Evolutionary conservation across 2,113 vertebrate species (phyloP), one percentile per base, ranked within the genome.

Genomic region (Seriola rivoliana): DNA sequence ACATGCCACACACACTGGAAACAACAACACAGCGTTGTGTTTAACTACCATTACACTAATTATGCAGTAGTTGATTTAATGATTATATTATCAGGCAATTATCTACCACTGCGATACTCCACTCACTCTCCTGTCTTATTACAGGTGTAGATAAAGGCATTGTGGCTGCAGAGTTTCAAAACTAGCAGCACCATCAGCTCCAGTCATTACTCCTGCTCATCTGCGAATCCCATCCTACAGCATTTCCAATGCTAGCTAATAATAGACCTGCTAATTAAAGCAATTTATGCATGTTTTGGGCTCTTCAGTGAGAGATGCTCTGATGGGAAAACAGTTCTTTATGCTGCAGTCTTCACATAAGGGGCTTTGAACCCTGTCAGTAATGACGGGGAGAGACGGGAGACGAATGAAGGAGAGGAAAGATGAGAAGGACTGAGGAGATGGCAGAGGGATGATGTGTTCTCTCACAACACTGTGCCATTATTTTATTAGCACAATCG

Each of bases 221-320:
- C 82, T 65, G 63, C 76, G 82, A 85, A 82, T 79, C 67, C 66
- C 81, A 70, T 74, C 70, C 71, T 50, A 75, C 32, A 80, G 83
- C 72, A 75, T 80, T 85, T 86, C 68, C 79, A 82, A 71, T 57
- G 69, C 66, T 36, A 67, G 72, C 85, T 88, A 89, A 88, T 88
- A 89, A 88, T 90, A 92, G 86, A 87, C 71, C 74, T 40, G 70
- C 87, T 89, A 90, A 94, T 94, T 89, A 90, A 87, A 88, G 86
- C 85, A 88, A 90, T 86, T 58, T 90, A 86, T 89, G 85, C 84
- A 70, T 74, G 73, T 92, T 90, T 87, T 74, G 40, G 84, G 59
- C 76, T 91, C 74, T 82, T 81, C 62, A 38, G 82, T 25, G 72
- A 83, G 73, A 81, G 60, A 71, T 70, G 75, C 78, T 89, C 87